Percentiles rank a stretch among this genome's conserved stretches.
Conservation (phyloP, 2,113 vertebrate species). For the Cottus gobio region DNA sequence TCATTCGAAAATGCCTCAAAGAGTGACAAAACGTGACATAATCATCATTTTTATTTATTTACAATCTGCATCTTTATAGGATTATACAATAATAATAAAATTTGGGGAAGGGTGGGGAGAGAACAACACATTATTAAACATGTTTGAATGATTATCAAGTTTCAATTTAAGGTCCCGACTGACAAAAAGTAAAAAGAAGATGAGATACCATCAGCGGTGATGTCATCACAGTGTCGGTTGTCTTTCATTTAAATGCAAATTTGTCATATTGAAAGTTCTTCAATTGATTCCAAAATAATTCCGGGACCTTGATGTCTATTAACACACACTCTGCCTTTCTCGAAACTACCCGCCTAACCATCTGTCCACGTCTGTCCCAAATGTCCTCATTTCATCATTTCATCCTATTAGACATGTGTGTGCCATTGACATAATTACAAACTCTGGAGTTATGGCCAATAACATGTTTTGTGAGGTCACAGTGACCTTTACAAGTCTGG, state of each 20-base stretch:
- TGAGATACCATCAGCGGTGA: neutral
- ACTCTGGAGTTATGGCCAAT: too few relatives aligned
- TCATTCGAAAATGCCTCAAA: neutral
- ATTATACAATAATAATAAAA: too few relatives aligned
- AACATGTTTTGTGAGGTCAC: too few relatives aligned
- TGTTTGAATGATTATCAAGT: neutral
- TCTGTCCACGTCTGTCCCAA: too few relatives aligned
- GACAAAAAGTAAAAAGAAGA: neutral
- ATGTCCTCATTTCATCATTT: too few relatives aligned
- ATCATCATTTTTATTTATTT: too few relatives aligned
- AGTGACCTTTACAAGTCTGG: too few relatives aligned
- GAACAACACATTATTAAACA: neutral
- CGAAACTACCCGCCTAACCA: too few relatives aligned
- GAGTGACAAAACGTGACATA: too few relatives aligned
- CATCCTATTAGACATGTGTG: too few relatives aligned
- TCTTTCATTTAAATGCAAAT: slow-evolving; percentile 20
- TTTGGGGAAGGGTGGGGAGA: neutral
- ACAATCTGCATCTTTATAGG: too few relatives aligned
- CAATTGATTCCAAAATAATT: neutral
- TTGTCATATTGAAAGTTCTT: neutral
- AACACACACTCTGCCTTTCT: neutral
- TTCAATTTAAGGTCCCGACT: neutral
- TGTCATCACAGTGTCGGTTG: neutral
- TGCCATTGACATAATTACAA: too few relatives aligned
- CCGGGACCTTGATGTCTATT: neutral